phyloP scores from a whole-genome alignment of 2,888 invertebrate genomes.

The Eurytoma adleriae region DNA sequence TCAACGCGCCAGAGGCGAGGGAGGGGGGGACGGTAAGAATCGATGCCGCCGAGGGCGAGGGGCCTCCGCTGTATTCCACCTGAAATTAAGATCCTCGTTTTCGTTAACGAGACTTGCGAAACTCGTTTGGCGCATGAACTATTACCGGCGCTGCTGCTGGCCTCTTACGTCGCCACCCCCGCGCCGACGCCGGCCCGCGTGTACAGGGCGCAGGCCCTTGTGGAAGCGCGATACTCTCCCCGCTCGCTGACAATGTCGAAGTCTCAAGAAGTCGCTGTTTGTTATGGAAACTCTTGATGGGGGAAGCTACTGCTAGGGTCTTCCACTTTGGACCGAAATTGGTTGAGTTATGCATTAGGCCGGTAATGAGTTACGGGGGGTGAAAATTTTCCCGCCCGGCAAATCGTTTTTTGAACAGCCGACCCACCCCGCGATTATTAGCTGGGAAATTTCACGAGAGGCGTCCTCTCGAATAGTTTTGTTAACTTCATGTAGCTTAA shows the following conservation, averaged over 20 bases:
- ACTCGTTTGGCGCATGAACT: conserved; percentile 55
- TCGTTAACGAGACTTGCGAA: conserved; percentile 56
- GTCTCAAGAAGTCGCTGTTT: conserved; percentile 54
- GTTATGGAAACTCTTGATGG: conserved; percentile 49
- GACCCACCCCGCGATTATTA: conserved; percentile 46
- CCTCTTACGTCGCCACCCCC: conserved; percentile 14
- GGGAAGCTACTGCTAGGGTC: not conserved
- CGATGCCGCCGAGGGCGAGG: conserved; percentile 1
- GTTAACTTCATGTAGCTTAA: conserved; percentile 12
- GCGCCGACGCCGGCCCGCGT: not conserved
- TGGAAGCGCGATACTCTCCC: conserved; percentile 37
- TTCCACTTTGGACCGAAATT: conserved; percentile 45
- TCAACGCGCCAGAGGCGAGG: not conserved
- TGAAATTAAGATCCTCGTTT: conserved; percentile 55
- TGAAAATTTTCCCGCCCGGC: conserved; percentile 3
- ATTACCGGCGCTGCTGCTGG: conserved; percentile 18
- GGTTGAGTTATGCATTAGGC: conserved; percentile 43
- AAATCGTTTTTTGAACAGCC: conserved; percentile 48
- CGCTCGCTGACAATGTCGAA: conserved; percentile 45
- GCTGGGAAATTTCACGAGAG: not conserved
- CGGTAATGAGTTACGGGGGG: conserved; percentile 32
- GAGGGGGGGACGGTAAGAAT: conserved; percentile 5
- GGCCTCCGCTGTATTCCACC: conserved; percentile 32
- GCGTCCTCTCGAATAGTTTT: conserved; percentile 32
- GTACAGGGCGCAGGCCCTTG: conserved; percentile 3